phyloP scores from a whole-genome alignment of 2,113 vertebrate species.

The Litocranius walleri region DNA sequence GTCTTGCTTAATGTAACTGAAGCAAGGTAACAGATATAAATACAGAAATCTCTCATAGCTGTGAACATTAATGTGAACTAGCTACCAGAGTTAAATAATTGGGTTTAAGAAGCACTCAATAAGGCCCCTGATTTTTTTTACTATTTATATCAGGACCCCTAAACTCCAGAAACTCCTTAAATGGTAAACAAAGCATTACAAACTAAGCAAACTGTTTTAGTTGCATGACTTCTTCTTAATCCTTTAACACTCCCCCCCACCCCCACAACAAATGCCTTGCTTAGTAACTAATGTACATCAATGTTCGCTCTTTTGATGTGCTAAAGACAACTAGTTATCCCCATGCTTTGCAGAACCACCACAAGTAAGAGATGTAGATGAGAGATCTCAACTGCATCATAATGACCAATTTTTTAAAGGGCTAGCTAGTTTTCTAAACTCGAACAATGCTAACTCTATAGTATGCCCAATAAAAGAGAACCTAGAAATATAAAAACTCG shows the following conservation, averaged over 20 bases:
- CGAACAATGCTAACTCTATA: background rate
- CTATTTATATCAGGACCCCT: slow-evolving; percentile 22
- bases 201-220: slow-evolving; percentile 7
- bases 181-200: slow-evolving; percentile 33
- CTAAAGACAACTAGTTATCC: background rate
- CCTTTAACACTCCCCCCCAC: background rate
- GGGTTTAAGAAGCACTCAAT: background rate
- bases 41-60: slow-evolving; percentile 36
- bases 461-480: background rate
- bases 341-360: background rate
- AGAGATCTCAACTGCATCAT: slow-evolving; percentile 30
- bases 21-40: slow-evolving; percentile 58
- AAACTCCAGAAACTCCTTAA: slow-evolving; percentile 42
- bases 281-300: background rate
- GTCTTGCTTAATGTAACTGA: slow-evolving; percentile 66
- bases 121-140: slow-evolving; percentile 4
- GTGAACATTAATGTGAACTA: slow-evolving; percentile 23
- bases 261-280: background rate
- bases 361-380: slow-evolving; percentile 5
- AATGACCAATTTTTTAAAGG: background rate
- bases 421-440: slow-evolving; percentile 42
- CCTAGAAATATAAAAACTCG: slow-evolving; percentile 4
- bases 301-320: background rate
- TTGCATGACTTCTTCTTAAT: background rate
- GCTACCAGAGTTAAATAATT: slow-evolving; percentile 25